Percentiles rank a stretch among this genome's conserved stretches.
These are phyloP conservation scores for Macropus fuliginosus DNA, from an alignment of 2,797 vertebrate genomes.

Conservation along the genomic window DNA sequence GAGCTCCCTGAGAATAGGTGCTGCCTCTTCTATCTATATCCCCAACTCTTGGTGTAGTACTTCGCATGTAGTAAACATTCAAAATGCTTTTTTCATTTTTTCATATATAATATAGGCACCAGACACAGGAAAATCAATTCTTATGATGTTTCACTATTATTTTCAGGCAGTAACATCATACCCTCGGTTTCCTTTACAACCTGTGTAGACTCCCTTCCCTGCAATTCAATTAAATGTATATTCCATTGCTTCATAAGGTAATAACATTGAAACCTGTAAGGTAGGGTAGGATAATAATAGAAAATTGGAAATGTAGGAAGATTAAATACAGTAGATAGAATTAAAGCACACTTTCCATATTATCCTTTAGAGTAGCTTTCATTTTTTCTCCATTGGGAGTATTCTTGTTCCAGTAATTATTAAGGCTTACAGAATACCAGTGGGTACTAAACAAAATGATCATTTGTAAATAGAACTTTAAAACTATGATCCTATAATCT, in stretches of 20 bases:
- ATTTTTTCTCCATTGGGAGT: slow-evolving; percentile 30
- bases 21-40: neutral
- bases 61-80: neutral
- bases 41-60: neutral
- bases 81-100: neutral
- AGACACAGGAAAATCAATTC: neutral
- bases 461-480: slow-evolving; percentile 7
- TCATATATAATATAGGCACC: neutral
- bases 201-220: slow-evolving; percentile 30
- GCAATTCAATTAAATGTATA: slow-evolving; percentile 44
- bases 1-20: neutral
- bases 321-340: slow-evolving; percentile 31
- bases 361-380: slow-evolving; percentile 40
- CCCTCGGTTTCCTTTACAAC: slow-evolving; percentile 13
- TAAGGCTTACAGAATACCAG: slow-evolving; percentile 47
- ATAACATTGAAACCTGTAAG: slow-evolving; percentile 34
- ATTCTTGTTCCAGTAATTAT: slow-evolving; percentile 16
- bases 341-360: slow-evolving; percentile 29
- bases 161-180: neutral
- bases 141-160: neutral
- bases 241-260: slow-evolving; percentile 44
- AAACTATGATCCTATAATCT: neutral
- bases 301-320: slow-evolving; percentile 17
- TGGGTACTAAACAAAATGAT: slow-evolving; percentile 47
- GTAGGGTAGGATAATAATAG: neutral